These are phyloP conservation scores for Pycnomerus fuliginosus DNA, from an alignment of 2,888 invertebrate species.

Conservation along the genomic window DNA sequence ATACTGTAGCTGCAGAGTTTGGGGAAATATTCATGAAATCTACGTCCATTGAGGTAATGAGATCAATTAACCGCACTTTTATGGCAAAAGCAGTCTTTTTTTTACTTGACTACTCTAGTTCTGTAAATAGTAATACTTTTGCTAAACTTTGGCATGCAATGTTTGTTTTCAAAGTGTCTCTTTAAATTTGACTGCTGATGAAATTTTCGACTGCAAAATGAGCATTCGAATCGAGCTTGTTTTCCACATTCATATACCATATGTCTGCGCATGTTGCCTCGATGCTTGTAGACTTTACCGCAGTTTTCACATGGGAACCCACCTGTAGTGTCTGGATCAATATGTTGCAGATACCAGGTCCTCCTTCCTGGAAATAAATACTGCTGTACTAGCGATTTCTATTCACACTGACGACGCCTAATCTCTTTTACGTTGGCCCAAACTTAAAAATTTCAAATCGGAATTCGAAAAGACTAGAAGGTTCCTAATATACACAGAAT, in stretches of 20 bases:
- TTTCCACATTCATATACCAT: conserved; percentile 64
- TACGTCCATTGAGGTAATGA: too few species aligned
- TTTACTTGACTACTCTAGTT: conserved; percentile 28
- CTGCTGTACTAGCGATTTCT: conserved; percentile 46
- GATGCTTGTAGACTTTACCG: conserved; percentile 80
- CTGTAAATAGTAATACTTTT: conserved; percentile 44
- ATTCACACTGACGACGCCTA: conserved; percentile 29
- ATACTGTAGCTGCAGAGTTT: too few species aligned
- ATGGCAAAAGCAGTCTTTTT: conserved; percentile 5
- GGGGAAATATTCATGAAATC: too few species aligned
- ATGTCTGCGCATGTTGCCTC: conserved; percentile 72
- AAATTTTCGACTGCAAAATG: conserved; percentile 60
- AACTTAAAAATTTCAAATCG: too few species aligned
- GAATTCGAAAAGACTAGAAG: too few species aligned
- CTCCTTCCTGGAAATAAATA: conserved; percentile 51
- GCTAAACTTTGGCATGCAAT: conserved; percentile 42
- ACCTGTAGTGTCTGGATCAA: conserved; percentile 39
- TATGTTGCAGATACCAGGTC: conserved; percentile 43
- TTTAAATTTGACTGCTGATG: conserved; percentile 53
- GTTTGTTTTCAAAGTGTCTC: conserved; percentile 50
- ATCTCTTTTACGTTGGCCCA: conserved; percentile 33
- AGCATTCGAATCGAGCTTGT: conserved; percentile 49
- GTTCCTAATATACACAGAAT: too few species aligned
- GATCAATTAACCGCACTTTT: too few species aligned
- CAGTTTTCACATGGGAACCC: conserved; percentile 64